Evolutionary conservation across 1,140 invertebrate species (phyloP).

Genomic region (Drosophila seguyi): DNA sequence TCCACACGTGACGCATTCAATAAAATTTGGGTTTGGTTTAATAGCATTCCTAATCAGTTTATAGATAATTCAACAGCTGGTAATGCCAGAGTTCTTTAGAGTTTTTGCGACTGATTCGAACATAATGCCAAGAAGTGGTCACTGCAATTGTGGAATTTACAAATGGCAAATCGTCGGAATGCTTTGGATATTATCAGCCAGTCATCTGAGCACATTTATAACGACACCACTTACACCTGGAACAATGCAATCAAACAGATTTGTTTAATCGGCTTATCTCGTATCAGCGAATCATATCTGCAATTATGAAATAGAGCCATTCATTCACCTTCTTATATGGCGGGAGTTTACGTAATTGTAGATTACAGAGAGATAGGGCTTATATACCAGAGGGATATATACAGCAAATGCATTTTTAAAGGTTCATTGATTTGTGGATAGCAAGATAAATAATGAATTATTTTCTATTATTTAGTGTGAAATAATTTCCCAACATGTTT

Average conservation of each 20-base stretch:
- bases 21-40: conserved; percentile 51
- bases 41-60: conserved; percentile 66
- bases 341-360: conserved; percentile 27
- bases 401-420: background rate
- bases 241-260: conserved; percentile 29
- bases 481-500: too few species aligned
- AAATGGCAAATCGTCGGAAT: conserved; percentile 11
- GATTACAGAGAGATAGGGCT: conserved; percentile 19
- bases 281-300: conserved; percentile 36
- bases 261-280: conserved; percentile 44
- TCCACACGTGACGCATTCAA: conserved; percentile 27
- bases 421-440: background rate
- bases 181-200: background rate
- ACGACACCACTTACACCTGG: conserved; percentile 13
- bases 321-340: conserved; percentile 38
- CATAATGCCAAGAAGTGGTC: background rate
- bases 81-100: conserved; percentile 21
- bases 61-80: conserved; percentile 74
- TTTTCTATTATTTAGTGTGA: too few species aligned
- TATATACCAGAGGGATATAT: background rate
- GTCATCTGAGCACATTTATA: background rate
- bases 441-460: too few species aligned
- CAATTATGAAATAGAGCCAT: conserved; percentile 36
- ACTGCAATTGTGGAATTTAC: background rate
- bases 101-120: background rate